Conservation (phyloP, 37 sponge, comb jelly and placozoan genomes). For the Aplysina aerophoba region DNA sequence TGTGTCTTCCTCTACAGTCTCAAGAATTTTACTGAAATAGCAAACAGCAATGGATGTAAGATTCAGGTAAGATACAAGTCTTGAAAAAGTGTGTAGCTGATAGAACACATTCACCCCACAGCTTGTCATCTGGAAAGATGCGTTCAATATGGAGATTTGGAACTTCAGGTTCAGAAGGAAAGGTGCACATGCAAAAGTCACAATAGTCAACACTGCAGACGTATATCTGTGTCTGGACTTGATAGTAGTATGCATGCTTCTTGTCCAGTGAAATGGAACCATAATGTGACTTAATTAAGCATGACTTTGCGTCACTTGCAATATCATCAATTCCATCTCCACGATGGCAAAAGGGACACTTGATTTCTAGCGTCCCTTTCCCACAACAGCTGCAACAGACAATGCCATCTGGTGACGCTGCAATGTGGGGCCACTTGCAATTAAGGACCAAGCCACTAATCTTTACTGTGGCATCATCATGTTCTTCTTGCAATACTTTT, state of each 20-base stretch:
- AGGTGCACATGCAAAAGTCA: slow-evolving; percentile 27
- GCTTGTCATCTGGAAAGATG: slow-evolving; percentile 29
- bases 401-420: slow-evolving; percentile 37
- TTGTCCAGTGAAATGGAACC: neutral
- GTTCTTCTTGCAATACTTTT: neutral
- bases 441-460: slow-evolving; percentile 39
- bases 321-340: neutral
- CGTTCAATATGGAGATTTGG: too few species aligned
- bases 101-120: slow-evolving; percentile 24
- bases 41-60: neutral
- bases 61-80: slow-evolving; percentile 43
- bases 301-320: slow-evolving; percentile 25
- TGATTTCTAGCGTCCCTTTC: slow-evolving; percentile 33
- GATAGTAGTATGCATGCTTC: slow-evolving; percentile 48
- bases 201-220: slow-evolving; percentile 8
- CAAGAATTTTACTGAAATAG: neutral
- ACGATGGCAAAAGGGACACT: slow-evolving; percentile 44
- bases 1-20: slow-evolving; percentile 14
- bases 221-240: slow-evolving; percentile 53
- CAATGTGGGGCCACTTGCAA: slow-evolving; percentile 22
- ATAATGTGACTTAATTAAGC: neutral
- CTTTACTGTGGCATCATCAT: neutral
- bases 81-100: slow-evolving; percentile 32
- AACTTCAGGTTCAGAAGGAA: slow-evolving; percentile 8
- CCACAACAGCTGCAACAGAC: slow-evolving; percentile 17